Evolutionary conservation across 2,888 invertebrate species (phyloP).

Genomic region (Lingula anatina): DNA sequence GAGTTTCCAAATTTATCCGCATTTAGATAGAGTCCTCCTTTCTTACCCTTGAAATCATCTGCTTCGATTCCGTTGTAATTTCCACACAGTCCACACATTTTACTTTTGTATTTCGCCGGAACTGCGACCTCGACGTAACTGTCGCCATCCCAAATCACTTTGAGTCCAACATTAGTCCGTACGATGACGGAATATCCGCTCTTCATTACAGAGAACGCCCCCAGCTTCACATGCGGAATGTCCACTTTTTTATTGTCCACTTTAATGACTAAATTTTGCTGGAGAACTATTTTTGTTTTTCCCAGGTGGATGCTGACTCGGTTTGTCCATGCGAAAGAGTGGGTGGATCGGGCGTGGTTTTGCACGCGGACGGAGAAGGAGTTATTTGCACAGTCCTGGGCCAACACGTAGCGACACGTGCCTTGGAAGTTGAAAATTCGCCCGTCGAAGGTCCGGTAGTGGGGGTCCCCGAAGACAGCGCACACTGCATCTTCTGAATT

Average conservation of each 20-base stretch:
- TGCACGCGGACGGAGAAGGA: conserved; percentile 83
- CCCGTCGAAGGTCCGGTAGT: conserved; percentile 92
- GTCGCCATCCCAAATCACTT: conserved; percentile 87
- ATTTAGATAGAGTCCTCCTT: conserved; percentile 60
- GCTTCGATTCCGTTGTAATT: conserved; percentile 83
- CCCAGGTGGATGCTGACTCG: conserved; percentile 66
- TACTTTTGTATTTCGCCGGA: conserved; percentile 67
- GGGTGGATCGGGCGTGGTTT: conserved; percentile 76
- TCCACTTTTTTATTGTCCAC: conserved; percentile 71
- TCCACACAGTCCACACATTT: conserved; percentile 87
- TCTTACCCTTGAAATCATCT: conserved; percentile 66
- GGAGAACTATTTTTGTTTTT: conserved; percentile 3
- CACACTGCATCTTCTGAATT: conserved; percentile 75
- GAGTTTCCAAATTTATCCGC: conserved; percentile 73
- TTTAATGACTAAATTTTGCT: conserved; percentile 56
- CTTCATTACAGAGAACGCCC: conserved; percentile 57
- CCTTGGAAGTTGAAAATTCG: conserved; percentile 85
- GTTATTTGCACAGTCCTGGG: conserved; percentile 68
- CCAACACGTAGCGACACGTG: conserved; percentile 75
- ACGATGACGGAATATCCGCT: conserved; percentile 51
- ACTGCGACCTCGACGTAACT: conserved; percentile 83
- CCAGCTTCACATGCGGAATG: conserved; percentile 62
- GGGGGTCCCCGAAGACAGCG: conserved; percentile 91
- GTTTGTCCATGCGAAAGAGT: conserved; percentile 85
- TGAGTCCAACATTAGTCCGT: conserved; percentile 62